Evolutionary conservation across 2,797 vertebrate species (phyloP).

Genomic region (Sylvilagus floridanus): DNA sequence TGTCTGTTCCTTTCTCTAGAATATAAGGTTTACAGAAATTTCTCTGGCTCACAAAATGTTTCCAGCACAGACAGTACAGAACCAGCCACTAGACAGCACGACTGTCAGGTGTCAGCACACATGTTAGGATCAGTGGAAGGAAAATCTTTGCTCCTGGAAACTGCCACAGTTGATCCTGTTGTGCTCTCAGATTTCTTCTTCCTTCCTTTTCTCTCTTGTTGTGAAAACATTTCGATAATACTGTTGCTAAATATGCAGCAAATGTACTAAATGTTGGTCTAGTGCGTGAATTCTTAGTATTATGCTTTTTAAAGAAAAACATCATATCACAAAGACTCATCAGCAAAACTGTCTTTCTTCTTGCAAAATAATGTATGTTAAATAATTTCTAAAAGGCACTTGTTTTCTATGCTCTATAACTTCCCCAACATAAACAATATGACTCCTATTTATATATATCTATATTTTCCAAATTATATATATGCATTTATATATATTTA

Average conservation of each 20-base stretch:
- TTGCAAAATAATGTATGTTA: not conserved
- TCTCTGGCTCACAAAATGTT: not conserved
- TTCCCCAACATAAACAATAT: not conserved
- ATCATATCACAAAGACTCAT: not conserved
- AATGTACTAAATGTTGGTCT: not conserved
- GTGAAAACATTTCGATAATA: not conserved
- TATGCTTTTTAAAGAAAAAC: not conserved
- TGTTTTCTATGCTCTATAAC: not conserved
- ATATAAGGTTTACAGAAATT: not conserved
- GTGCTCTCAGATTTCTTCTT: not conserved
- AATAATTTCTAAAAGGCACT: not conserved
- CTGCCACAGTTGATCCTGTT: not conserved
- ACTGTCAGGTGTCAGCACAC: rapidly evolving
- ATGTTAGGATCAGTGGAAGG: not conserved
- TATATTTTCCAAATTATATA: too few relatives aligned
- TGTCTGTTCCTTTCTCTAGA: not conserved
- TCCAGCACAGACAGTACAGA: not conserved
- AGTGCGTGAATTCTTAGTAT: not conserved
- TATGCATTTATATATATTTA: too few relatives aligned
- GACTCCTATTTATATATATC: not conserved
- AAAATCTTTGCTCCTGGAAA: rapidly evolving
- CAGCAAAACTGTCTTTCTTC: not conserved
- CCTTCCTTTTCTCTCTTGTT: not conserved
- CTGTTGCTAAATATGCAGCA: not conserved
- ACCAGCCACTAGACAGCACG: rapidly evolving